phyloP scores from a whole-genome alignment of 1,140 invertebrate genomes.

The Formica selysi region DNA sequence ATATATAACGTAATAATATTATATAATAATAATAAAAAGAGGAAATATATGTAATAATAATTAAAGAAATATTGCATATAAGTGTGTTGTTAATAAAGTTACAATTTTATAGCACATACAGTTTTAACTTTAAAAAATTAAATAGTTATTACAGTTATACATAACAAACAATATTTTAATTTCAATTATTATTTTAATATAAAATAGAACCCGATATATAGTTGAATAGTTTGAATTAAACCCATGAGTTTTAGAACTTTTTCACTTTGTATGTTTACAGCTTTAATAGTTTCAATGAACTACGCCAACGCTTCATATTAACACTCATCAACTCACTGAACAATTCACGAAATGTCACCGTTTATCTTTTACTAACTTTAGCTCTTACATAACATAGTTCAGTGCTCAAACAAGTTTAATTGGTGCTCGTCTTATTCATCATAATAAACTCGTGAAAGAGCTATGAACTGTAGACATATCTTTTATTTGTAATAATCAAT shows the following conservation, averaged over 20 bases:
- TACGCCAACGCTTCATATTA: conserved; percentile 60
- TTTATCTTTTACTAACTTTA: conserved; percentile 70
- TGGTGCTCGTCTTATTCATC: conserved; percentile 70
- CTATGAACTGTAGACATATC: conserved; percentile 16
- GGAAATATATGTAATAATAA: too few relatives aligned
- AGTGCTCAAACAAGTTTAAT: conserved; percentile 78
- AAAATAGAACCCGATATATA: neutral
- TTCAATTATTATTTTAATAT: neutral
- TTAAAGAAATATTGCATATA: too few relatives aligned
- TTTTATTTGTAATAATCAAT: neutral
- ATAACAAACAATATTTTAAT: neutral
- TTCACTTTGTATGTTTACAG: neutral
- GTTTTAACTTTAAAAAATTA: neutral
- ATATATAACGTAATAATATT: too few relatives aligned
- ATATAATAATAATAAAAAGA: too few relatives aligned
- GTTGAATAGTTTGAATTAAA: neutral
- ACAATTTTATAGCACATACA: neutral
- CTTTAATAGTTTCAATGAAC: conserved; percentile 32
- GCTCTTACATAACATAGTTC: conserved; percentile 73
- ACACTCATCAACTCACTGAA: conserved; percentile 34
- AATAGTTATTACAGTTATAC: neutral
- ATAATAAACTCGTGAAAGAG: conserved; percentile 53
- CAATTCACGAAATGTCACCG: conserved; percentile 70
- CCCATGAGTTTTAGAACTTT: neutral
- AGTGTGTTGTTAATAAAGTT: neutral